Base-by-base conservation (phyloP, 1,140 invertebrate species). In the Cyphomyrmex costatus region DNA sequence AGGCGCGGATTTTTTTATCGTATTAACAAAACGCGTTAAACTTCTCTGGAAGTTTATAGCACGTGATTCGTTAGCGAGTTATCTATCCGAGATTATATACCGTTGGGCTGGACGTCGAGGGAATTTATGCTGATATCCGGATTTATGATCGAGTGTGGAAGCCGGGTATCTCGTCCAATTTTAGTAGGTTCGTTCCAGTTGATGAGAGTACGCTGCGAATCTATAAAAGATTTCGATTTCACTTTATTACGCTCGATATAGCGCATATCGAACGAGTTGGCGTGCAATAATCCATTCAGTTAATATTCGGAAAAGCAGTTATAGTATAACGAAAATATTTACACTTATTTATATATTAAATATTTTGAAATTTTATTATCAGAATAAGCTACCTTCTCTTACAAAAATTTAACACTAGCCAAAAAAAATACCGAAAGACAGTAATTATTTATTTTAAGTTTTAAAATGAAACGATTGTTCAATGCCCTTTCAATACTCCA, bases 211-310 rank as follows among this genome's bases (percentile, higher is more conserved):
- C 24, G 53, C 53, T 14, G 36, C 53, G 53, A 71, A 82, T 82
- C 79, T 82, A 46, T 60, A 82, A 82, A 82, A 82, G 53, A 82
- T 73, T 60, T 82, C 66, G 53, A 82, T 82, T 82, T 73, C 53
- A 24, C 36, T 60, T 82, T 73, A 82, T 70, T 46, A 49, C 51
- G 33, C 19, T 60, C 51, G 51, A 36, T 27, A 60, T 58, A 19
- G 51, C 7, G 16, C 24, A 79, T 46, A 74, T 30, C 61, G 63
- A 78, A 49, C 36, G 16, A 60, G 66, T 33, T 60, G 7, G 66
- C 51, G 51, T 46, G 53, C 66, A 36, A 46, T 73, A 24, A 82
- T 73, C 19, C 51, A 27, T 30, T 73, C 12, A 27, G 6, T 73
- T 73, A 42, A 70, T 56, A 63, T 82, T 82, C 49, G n/a, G 30